Conservation (phyloP, 2,888 invertebrate species). For the Mimachlamys varia region DNA sequence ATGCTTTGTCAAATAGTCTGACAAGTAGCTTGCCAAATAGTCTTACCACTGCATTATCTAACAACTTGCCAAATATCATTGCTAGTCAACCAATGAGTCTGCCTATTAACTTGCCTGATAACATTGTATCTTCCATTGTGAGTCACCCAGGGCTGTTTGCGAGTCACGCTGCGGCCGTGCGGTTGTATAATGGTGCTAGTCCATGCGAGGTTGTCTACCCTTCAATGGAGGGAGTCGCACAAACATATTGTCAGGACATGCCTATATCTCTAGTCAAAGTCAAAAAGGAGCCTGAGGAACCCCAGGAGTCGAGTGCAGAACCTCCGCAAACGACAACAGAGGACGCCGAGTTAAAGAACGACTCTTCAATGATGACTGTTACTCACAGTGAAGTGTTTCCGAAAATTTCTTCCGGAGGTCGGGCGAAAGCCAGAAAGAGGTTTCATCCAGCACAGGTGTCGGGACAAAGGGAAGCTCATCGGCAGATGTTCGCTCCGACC, state of each 20-base stretch:
- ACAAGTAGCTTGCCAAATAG: slow-evolving; percentile 46
- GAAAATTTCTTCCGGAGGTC: slow-evolving; percentile 41
- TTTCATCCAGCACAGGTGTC: slow-evolving; percentile 50
- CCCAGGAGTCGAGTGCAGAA: slow-evolving; percentile 1
- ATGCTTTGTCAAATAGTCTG: slow-evolving; percentile 48
- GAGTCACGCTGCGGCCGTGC: slow-evolving; percentile 38
- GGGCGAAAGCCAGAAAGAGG: slow-evolving; percentile 52
- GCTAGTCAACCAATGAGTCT: slow-evolving; percentile 51
- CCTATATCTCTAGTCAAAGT: slow-evolving; percentile 64
- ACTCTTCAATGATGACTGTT: slow-evolving; percentile 11
- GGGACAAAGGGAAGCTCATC: slow-evolving; percentile 4
- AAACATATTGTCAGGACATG: slow-evolving; percentile 50
- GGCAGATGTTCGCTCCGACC: not conserved
- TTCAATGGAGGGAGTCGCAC: slow-evolving; percentile 6
- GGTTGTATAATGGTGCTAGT: slow-evolving; percentile 40
- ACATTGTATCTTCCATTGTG: slow-evolving; percentile 43
- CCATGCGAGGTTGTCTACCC: slow-evolving; percentile 39
- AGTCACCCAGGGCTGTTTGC: slow-evolving; percentile 46
- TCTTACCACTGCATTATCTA: slow-evolving; percentile 40
- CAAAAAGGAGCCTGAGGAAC: slow-evolving; percentile 60
- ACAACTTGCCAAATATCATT: slow-evolving; percentile 51
- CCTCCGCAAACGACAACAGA: not conserved
- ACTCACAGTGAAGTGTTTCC: slow-evolving; percentile 23
- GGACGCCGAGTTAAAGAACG: not conserved
- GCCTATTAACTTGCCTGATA: slow-evolving; percentile 48